Base-by-base conservation (phyloP, 2,888 invertebrate species). In the Drymonia ruficornis region DNA sequence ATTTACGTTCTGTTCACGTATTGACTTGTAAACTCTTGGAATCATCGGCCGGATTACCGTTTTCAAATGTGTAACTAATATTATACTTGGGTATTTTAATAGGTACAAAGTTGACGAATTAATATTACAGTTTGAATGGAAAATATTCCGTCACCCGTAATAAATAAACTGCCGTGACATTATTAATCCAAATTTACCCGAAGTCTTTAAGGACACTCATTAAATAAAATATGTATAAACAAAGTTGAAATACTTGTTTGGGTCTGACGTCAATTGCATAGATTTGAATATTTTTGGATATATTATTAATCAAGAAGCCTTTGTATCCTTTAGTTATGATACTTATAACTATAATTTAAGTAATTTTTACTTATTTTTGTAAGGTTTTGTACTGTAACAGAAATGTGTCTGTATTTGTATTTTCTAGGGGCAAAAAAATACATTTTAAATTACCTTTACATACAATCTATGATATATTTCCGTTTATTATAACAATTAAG, bases 1-100 rank as follows among this genome's bases (percentile, higher is more conserved):
- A 89, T 91, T 91, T 91, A 91, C 91, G 87, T 91, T 86, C 80
- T 70, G 71, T 76, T 78, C 83, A 84, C 83, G 83, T 82, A 83
- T 77, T 75, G 67, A 65, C 65, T 62, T 61, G 68, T 67, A 67
- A 72, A 66, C 62, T 59, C 63, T 66, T 61, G 67, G 53, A 63
- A 61, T 66, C 62, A 61, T 55, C 23, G 52, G 45, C 29, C 60
- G 52, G 47, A 55, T 55, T 61, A 55, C 50, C 53, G 60, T 50
- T 60, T 55, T 53, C 36, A n/a, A 45, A 51, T 43, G 11, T 23
- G 13, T 43, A 19, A 43, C 9, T 18, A 11, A 42, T 5, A 40
- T 9, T n/a, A 15, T n/a, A 15, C n/a, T 40, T 40, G 3, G 13
- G 40, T 9, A 15, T 42, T 18, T 9, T 42, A 18, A 4, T 18